Evolutionary conservation across 2,888 invertebrate genomes (phyloP).

Genomic region (Pristionchus fissidentatus): DNA sequence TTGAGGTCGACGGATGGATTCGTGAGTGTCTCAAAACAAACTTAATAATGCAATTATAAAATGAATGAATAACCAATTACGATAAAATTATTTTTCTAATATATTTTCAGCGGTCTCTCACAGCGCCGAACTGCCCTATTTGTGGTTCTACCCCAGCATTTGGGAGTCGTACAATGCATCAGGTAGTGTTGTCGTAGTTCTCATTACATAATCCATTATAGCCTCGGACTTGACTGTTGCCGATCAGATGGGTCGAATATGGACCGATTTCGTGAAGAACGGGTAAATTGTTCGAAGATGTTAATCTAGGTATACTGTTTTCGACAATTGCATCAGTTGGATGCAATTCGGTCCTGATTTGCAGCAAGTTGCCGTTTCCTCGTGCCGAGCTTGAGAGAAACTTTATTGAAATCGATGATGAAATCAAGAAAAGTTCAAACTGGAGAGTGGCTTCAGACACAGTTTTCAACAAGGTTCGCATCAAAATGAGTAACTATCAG

Average conservation of each 20-base stretch:
- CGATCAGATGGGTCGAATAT: background rate
- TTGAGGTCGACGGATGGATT: background rate
- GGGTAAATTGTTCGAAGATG: background rate
- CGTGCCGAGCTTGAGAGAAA: background rate
- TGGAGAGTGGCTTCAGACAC: too few relatives aligned
- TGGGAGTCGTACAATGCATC: background rate
- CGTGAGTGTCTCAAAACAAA: background rate
- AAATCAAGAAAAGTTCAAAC: too few relatives aligned
- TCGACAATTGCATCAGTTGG: background rate
- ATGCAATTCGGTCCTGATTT: too few relatives aligned
- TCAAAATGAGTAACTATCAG: too few relatives aligned
- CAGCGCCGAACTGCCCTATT: background rate
- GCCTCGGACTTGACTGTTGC: background rate
- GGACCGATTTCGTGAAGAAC: background rate
- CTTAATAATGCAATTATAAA: background rate
- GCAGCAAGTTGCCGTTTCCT: background rate
- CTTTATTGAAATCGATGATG: background rate
- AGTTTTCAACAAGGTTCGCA: too few relatives aligned
- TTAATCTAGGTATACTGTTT: background rate
- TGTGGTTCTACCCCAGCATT: background rate
- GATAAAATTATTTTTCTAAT: background rate
- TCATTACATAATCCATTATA: background rate
- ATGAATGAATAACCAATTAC: background rate
- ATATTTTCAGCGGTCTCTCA: background rate
- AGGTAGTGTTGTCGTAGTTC: background rate